Evolutionary conservation across 2,797 vertebrate genomes (phyloP).

Genomic region (Microchirus variegatus): DNA sequence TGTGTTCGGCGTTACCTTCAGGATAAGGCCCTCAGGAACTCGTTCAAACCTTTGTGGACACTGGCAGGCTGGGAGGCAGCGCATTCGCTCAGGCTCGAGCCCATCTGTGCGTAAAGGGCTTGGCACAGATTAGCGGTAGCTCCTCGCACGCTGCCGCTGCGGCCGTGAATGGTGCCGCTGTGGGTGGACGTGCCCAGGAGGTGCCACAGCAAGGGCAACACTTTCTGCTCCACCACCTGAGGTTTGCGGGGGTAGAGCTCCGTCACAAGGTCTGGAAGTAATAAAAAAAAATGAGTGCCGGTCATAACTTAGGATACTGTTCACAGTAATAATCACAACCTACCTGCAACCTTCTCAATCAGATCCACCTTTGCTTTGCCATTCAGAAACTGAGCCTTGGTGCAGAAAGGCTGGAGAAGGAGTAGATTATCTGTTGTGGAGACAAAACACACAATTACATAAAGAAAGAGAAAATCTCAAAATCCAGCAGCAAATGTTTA

Average conservation of each 20-base stretch:
- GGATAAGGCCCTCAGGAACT: slow-evolving; percentile 79
- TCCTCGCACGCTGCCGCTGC: slow-evolving; percentile 81
- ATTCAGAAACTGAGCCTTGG: slow-evolving; percentile 92
- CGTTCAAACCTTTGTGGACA: slow-evolving; percentile 84
- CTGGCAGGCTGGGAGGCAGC: slow-evolving; percentile 85
- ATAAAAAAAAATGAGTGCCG: slow-evolving; percentile 4
- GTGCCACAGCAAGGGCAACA: slow-evolving; percentile 90
- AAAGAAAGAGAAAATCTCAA: background rate
- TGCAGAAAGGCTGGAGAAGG: slow-evolving; percentile 94
- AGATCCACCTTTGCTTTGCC: slow-evolving; percentile 95
- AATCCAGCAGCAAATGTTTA: background rate
- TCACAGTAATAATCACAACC: too few relatives aligned
- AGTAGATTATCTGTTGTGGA: slow-evolving; percentile 82
- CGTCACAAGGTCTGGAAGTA: slow-evolving; percentile 83
- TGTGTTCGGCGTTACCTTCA: slow-evolving; percentile 47
- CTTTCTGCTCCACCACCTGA: slow-evolving; percentile 89
- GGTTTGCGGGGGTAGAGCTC: slow-evolving; percentile 90
- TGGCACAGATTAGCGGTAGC: slow-evolving; percentile 85
- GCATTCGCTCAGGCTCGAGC: slow-evolving; percentile 76
- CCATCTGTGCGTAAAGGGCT: slow-evolving; percentile 89
- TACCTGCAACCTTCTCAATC: slow-evolving; percentile 93
- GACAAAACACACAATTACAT: slow-evolving; percentile 18
- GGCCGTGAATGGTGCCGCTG: slow-evolving; percentile 83
- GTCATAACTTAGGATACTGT: background rate
- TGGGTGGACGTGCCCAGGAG: slow-evolving; percentile 85